Conservation (phyloP, 1,140 invertebrate genomes). For the Holotrichia oblita region DNA sequence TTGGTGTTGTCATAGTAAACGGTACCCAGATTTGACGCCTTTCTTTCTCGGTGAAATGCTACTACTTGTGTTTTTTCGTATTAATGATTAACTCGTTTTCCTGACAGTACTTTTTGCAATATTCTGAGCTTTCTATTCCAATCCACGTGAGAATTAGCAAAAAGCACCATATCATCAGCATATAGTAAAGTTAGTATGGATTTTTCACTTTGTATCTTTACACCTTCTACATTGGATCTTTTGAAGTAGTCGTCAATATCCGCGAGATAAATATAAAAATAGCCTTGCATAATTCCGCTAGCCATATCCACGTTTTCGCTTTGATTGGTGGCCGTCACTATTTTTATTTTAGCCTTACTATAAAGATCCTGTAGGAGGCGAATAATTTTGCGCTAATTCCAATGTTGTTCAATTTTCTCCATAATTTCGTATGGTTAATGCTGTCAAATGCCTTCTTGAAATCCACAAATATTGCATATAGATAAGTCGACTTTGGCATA, state of each 20-base stretch:
- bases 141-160: background rate
- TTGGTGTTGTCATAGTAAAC: background rate
- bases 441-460: too few relatives aligned
- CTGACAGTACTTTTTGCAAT: background rate
- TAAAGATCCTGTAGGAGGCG: background rate
- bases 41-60: too few relatives aligned
- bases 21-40: background rate
- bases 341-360: slow-evolving; percentile 8
- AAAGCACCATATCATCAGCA: background rate
- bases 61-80: too few relatives aligned
- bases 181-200: background rate
- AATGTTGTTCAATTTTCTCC: background rate
- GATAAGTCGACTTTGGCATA: too few relatives aligned
- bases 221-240: background rate
- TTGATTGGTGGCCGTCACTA: background rate
- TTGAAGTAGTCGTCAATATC: background rate
- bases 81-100: too few relatives aligned
- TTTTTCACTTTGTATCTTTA: background rate
- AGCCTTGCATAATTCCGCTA: too few relatives aligned
- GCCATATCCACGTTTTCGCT: background rate
- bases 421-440: slow-evolving; percentile 9
- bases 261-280: background rate
- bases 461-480: too few relatives aligned
- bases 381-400: background rate
- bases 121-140: background rate